phyloP scores from a whole-genome alignment of 2,113 vertebrate species.

The Oncorhynchus masou region DNA sequence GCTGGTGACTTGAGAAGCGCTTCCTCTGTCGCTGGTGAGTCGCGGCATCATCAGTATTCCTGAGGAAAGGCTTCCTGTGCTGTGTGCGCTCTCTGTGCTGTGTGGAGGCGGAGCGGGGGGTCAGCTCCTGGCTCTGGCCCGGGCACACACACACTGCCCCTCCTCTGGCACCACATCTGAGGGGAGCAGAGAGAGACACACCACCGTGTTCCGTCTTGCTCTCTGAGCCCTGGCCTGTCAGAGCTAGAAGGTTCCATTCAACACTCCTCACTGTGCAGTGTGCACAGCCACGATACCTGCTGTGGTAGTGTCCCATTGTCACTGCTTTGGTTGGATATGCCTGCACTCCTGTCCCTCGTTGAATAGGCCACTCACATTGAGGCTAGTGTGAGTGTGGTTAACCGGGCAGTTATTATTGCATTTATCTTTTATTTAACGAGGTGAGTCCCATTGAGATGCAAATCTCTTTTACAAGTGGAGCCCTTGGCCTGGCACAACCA shows the following conservation, averaged over 20 bases:
- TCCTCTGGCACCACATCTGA: slow-evolving; percentile 71
- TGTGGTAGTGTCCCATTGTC: background rate
- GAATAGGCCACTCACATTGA: too few relatives aligned
- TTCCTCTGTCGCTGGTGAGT: slow-evolving; percentile 70
- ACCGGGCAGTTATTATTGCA: too few relatives aligned
- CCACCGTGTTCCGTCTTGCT: slow-evolving; percentile 28
- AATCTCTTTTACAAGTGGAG: background rate
- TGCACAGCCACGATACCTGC: background rate
- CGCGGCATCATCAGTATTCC: slow-evolving; percentile 76
- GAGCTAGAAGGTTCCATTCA: slow-evolving; percentile 3
- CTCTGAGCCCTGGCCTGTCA: slow-evolving; percentile 35
- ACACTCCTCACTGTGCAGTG: background rate
- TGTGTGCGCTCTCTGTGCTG: slow-evolving; percentile 2
- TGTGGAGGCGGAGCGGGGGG: slow-evolving; percentile 36
- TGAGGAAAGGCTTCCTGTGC: slow-evolving; percentile 71
- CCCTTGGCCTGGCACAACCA: too few relatives aligned
- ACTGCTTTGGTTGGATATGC: background rate
- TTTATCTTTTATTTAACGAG: too few relatives aligned
- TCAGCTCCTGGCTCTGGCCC: slow-evolving; percentile 46
- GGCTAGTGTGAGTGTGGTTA: too few relatives aligned
- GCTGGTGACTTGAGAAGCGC: slow-evolving; percentile 75
- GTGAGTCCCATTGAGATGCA: background rate
- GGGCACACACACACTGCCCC: slow-evolving; percentile 54
- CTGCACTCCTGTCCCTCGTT: background rate
- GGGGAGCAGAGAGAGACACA: slow-evolving; percentile 30